A percentile compares a stretch with the other conserved stretches of the same genome.
Evolutionary conservation across 2,888 invertebrate species (phyloP).

Genomic region (Tetragonula carbonaria): DNA sequence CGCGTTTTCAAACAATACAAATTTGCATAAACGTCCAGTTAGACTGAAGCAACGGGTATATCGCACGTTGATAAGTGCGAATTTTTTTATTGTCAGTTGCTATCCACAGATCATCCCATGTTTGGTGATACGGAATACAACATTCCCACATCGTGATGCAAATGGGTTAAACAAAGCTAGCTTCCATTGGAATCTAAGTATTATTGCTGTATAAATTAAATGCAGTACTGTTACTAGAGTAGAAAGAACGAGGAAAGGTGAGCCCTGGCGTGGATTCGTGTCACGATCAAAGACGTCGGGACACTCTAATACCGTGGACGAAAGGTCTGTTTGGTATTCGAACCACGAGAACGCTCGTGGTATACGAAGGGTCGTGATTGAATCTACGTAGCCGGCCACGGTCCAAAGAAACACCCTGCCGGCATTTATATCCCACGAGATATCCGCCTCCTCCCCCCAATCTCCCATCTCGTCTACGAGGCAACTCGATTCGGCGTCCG

Average conservation of each 20-base stretch:
- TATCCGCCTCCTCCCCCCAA: slow-evolving; percentile 37
- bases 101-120: no score
- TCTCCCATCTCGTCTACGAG: slow-evolving; percentile 24
- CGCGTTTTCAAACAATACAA: no score
- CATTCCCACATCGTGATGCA: no score
- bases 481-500: slow-evolving; percentile 19
- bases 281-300: slow-evolving; percentile 72
- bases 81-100: neutral
- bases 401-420: slow-evolving; percentile 74
- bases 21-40: neutral
- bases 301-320: slow-evolving; percentile 62
- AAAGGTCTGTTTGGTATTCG: slow-evolving; percentile 78
- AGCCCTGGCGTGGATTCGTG: slow-evolving; percentile 57
- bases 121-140: no score
- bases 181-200: neutral
- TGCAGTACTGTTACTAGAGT: no score
- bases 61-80: neutral
- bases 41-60: neutral
- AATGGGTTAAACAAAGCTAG: neutral
- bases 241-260: slow-evolving; percentile 34
- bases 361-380: slow-evolving; percentile 79
- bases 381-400: slow-evolving; percentile 74
- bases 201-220: neutral
- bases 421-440: slow-evolving; percentile 76
- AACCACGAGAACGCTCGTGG: slow-evolving; percentile 72